Evolutionary conservation across 2,888 invertebrate genomes (phyloP), one percentile per base, ranked within the genome.

Genomic region (Thelaira solivaga): DNA sequence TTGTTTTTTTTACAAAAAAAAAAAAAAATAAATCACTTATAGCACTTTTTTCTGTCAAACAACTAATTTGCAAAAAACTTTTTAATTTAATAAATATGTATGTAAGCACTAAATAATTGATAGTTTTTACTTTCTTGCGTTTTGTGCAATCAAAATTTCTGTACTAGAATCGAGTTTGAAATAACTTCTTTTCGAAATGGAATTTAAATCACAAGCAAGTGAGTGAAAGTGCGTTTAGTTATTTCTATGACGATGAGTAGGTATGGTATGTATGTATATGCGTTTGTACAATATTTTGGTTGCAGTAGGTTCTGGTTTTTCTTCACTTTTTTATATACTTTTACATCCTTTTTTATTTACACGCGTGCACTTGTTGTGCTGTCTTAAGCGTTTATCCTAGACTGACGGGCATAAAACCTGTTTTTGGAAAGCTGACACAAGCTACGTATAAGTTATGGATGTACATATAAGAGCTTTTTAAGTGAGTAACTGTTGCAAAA

Each of bases 291-390:
- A 64, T 29, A 18, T 55, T 64, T 55, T 31, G 41, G 20, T 39
- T 69, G 18, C 64, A 41, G 49, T 55, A 29, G 65, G 49, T 68
- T 64, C 74, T 76, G 45, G 47, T 61, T 49, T 74, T 68, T 55
- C 29, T 65, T 55, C n/a, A 1, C 31, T 10, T 49, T 20, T 34
- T n/a, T n/a, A n/a, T n/a, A n/a, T n/a, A n/a, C 22, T 13, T 29
- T 31, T 26, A 53, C 13, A 43, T 41, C 43, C 24, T 59, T 69
- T 41, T 61, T 43, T 80, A 73, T 83, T 84, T 80, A 81, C 82
- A 86, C 85, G 87, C 88, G 87, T 85, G 86, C 88, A 88, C 88
- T 88, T 89, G 89, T 88, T 89, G 88, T 89, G 89, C 86, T 86
- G 87, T 85, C 85, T 85, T 85, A 88, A 88, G 87, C 88, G 87